Conservation (phyloP, 2,797 vertebrate species). For the Erethizon dorsatum region DNA sequence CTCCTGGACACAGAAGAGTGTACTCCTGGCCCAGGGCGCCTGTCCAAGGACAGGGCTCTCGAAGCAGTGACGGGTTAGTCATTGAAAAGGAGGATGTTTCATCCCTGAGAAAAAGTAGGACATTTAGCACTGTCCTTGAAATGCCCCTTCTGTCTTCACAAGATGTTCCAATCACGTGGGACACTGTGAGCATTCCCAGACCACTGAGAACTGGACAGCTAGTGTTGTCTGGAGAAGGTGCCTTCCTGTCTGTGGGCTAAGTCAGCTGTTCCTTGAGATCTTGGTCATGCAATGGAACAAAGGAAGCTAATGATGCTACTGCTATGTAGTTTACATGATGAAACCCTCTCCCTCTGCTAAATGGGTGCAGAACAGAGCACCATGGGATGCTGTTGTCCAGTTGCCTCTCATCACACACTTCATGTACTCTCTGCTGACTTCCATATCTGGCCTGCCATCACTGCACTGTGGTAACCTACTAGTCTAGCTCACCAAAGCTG, state of each 20-base stretch:
- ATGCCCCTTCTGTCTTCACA: background rate
- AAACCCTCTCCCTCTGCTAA: background rate
- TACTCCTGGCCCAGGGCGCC: accelerated
- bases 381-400: background rate
- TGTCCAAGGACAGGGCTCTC: accelerated
- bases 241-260: background rate
- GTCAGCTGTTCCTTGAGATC: background rate
- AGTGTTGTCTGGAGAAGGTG: background rate
- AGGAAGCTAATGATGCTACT: background rate
- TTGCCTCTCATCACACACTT: background rate
- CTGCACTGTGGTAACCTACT: background rate
- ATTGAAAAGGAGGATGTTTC: background rate
- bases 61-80: background rate
- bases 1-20: accelerated
- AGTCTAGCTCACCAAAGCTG: background rate
- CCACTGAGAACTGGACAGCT: background rate
- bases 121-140: background rate
- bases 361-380: background rate
- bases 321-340: background rate
- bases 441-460: too few species aligned
- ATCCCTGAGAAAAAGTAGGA: background rate
- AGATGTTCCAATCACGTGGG: background rate
- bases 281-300: background rate
- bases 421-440: background rate
- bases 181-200: background rate